Percentiles rank a stretch among this genome's conserved stretches.
Evolutionary conservation across 1,140 invertebrate genomes (phyloP).

Genomic region (Drosophila nannoptera): DNA sequence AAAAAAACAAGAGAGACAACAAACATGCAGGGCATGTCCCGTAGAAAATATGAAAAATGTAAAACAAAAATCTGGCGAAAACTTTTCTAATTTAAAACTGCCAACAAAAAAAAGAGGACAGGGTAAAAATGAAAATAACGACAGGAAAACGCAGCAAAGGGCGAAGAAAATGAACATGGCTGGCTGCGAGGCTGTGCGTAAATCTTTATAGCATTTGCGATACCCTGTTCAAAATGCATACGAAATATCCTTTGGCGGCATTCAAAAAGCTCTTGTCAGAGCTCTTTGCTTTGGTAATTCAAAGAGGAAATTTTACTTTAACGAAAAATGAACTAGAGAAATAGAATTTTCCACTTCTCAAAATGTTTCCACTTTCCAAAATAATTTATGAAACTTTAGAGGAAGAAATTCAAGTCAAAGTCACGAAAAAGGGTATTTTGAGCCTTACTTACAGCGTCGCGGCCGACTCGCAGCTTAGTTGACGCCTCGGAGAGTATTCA

Average conservation of each 20-base stretch:
- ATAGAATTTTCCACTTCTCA: no score
- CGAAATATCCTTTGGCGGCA: no score
- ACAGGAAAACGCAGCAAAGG: constrained; percentile 52
- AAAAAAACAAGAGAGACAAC: constrained; percentile 47
- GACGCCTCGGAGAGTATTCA: constrained; percentile 32
- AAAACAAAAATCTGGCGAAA: constrained; percentile 77
- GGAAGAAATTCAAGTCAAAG: background rate
- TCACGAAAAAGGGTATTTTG: constrained; percentile 2
- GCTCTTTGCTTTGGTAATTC: no score
- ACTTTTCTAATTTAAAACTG: constrained; percentile 78
- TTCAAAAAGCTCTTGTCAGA: background rate
- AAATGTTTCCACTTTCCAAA: no score
- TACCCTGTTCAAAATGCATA: constrained; percentile 37
- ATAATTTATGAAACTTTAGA: no score
- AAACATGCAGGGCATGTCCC: constrained; percentile 66
- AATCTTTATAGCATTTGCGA: constrained; percentile 68
- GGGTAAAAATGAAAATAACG: constrained; percentile 56
- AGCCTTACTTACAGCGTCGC: no score
- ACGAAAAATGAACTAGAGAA: no score
- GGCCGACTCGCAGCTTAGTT: background rate
- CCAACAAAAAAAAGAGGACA: constrained; percentile 57
- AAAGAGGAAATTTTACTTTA: no score
- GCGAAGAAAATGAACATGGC: constrained; percentile 16
- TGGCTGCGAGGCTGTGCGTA: constrained; percentile 40
- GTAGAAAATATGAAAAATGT: constrained; percentile 77